Conservation (phyloP, 2,888 invertebrate species). For the Actias luna region DNA sequence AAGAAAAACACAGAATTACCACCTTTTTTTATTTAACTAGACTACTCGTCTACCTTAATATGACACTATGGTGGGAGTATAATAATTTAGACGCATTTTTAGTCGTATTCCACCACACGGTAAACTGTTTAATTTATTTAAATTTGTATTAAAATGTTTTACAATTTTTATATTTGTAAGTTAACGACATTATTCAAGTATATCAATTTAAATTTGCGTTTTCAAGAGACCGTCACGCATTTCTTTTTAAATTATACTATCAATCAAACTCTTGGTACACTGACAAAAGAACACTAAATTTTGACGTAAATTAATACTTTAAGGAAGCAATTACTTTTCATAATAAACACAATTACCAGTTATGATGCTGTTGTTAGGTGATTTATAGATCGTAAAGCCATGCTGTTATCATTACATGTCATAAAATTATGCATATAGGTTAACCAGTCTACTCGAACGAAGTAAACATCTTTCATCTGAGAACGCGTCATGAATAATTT, state of each 20-base stretch:
- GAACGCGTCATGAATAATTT: background rate
- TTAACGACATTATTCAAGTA: background rate
- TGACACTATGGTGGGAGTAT: too few relatives aligned
- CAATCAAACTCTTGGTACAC: background rate
- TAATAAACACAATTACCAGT: conserved; percentile 17
- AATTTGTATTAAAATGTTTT: conserved; percentile 9
- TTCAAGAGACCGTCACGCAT: background rate
- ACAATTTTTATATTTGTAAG: background rate
- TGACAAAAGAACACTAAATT: background rate
- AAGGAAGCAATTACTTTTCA: conserved; percentile 16
- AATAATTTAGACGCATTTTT: too few relatives aligned
- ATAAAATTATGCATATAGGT: conserved; percentile 32
- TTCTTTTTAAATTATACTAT: background rate
- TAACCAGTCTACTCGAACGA: conserved; percentile 1
- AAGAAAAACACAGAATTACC: background rate
- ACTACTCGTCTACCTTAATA: too few relatives aligned
- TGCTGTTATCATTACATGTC: conserved; percentile 37
- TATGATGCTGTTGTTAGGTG: conserved; percentile 16
- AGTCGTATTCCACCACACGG: too few relatives aligned
- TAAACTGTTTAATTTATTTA: too few relatives aligned
- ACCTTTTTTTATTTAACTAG: too few relatives aligned
- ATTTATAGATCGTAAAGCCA: conserved; percentile 43
- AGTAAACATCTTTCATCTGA: conserved; percentile 6
- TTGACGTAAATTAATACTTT: conserved; percentile 17
- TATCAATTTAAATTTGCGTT: background rate